Evolutionary conservation across 2,113 vertebrate species (phyloP).

Genomic region (Strix aluco): DNA sequence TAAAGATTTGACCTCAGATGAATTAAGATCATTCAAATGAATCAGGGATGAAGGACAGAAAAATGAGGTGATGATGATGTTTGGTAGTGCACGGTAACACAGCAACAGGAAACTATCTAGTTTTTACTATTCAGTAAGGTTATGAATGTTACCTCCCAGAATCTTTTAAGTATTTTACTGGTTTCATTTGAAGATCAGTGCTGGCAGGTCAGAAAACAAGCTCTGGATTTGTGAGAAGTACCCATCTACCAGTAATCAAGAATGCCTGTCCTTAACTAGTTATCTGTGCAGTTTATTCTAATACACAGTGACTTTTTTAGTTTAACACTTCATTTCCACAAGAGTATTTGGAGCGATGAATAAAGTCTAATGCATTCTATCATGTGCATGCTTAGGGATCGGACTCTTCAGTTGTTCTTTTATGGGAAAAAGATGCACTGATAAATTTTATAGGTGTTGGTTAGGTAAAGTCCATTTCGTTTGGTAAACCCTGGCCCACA

Average conservation of each 20-base stretch:
- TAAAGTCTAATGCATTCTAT: background rate
- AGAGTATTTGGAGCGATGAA: background rate
- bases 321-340: background rate
- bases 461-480: background rate
- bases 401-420: background rate
- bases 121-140: background rate
- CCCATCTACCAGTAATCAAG: background rate
- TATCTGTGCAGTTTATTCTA: background rate
- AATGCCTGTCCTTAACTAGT: background rate
- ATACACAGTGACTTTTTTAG: background rate
- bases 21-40: background rate
- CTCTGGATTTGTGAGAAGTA: background rate
- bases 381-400: rapidly evolving
- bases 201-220: background rate
- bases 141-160: background rate
- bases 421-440: background rate
- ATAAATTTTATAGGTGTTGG: background rate
- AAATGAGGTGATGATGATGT: background rate
- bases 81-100: background rate
- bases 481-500: background rate
- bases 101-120: background rate
- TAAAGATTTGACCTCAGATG: background rate
- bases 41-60: background rate
- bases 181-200: background rate
- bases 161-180: background rate